These are phyloP conservation scores for Epizoanthus rinbou DNA, from an alignment of 92 coral and sea anemone genomes.

Conservation along the genomic window DNA sequence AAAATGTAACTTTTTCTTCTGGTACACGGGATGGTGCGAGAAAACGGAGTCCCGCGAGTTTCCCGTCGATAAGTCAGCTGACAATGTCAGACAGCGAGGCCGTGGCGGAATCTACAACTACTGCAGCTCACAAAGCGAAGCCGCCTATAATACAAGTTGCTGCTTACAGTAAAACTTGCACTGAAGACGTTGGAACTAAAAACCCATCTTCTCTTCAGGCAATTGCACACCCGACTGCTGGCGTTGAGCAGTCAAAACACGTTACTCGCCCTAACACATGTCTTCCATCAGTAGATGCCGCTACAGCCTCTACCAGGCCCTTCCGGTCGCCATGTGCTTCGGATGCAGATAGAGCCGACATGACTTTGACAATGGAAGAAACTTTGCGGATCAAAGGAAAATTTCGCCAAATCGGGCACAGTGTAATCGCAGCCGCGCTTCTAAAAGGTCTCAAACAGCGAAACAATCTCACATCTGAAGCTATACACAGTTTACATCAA, in stretches of 20 bases:
- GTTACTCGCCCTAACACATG: too few species aligned
- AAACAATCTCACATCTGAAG: conserved; percentile 75
- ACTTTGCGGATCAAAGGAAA: conserved; percentile 87
- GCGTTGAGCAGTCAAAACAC: neutral
- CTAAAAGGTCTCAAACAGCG: conserved; percentile 82
- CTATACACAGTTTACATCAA: conserved; percentile 85
- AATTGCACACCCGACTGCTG: neutral
- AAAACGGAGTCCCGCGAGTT: neutral
- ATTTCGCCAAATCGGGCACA: conserved; percentile 94
- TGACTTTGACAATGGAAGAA: conserved; percentile 84
- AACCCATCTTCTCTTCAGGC: neutral
- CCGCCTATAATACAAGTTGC: too few species aligned
- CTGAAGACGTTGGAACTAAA: neutral
- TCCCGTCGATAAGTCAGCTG: too few species aligned
- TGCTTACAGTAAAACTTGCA: too few species aligned
- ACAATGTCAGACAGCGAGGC: too few species aligned
- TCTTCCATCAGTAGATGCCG: conserved; percentile 4
- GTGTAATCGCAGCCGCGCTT: conserved; percentile 84
- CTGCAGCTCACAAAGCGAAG: too few species aligned
- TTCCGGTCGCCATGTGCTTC: conserved; percentile 4
- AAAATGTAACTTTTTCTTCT: conserved; percentile 5
- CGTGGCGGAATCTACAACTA: too few species aligned
- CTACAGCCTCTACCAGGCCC: neutral
- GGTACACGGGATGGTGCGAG: neutral
- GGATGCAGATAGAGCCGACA: conserved; percentile 35